Conservation (phyloP, 2,888 invertebrate species). For the Ellobium chinense region DNA sequence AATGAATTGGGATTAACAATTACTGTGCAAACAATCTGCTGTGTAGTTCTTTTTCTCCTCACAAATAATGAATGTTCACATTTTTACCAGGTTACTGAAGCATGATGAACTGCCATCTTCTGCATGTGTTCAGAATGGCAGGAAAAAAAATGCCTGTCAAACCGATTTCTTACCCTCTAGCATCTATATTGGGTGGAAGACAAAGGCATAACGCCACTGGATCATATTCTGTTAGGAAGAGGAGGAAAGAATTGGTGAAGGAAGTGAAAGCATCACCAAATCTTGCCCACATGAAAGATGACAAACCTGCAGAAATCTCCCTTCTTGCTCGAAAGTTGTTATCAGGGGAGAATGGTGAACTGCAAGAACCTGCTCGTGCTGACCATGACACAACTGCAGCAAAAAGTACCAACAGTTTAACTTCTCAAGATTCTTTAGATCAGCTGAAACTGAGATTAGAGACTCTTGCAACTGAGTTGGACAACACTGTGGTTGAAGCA, state of each 20-base stretch:
- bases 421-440: background rate
- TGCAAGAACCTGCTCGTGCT: background rate
- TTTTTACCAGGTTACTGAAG: too few relatives aligned
- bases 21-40: too few relatives aligned
- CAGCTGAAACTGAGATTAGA: background rate
- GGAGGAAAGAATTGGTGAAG: background rate
- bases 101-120: too few relatives aligned
- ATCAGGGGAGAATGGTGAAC: background rate
- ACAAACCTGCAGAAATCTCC: background rate
- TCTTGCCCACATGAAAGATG: background rate
- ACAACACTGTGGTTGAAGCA: background rate
- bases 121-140: too few relatives aligned
- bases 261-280: background rate
- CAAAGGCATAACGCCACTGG: too few relatives aligned
- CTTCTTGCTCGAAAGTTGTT: background rate
- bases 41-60: too few relatives aligned
- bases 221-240: slow-evolving; percentile 7
- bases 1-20: too few relatives aligned
- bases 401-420: background rate
- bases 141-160: too few relatives aligned
- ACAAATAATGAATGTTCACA: too few relatives aligned
- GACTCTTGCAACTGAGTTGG: background rate
- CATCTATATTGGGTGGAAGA: too few relatives aligned
- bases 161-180: too few relatives aligned
- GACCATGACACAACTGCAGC: background rate